Evolutionary conservation across 2,888 invertebrate genomes (phyloP).

Genomic region (Tiliacea citrago): DNA sequence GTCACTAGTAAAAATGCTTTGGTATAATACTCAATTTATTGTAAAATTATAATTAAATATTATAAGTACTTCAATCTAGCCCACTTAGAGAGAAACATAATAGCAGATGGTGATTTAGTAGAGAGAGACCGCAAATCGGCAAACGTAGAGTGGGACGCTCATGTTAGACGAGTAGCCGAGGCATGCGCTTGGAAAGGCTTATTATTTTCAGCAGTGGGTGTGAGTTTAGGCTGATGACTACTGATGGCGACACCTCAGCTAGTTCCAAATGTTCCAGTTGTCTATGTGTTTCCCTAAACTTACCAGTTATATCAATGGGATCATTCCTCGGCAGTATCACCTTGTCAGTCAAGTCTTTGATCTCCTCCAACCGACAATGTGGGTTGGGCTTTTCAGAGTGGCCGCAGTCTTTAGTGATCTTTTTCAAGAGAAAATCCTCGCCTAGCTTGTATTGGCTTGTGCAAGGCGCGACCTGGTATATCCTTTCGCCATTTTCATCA

Average conservation of each 20-base stretch:
- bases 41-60: too few species aligned
- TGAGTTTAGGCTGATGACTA: not conserved
- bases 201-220: not conserved
- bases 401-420: conserved; percentile 76
- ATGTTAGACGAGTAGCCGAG: not conserved
- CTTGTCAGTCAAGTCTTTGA: conserved; percentile 68
- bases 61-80: too few species aligned
- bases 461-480: conserved; percentile 79
- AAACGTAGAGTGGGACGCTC: not conserved
- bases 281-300: conserved; percentile 18
- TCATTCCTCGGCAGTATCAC: conserved; percentile 72
- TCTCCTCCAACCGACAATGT: conserved; percentile 68
- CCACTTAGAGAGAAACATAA: not conserved
- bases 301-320: conserved; percentile 73
- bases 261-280: not conserved
- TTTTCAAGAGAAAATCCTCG: conserved; percentile 69
- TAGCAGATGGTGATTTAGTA: not conserved
- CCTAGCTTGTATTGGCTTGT: conserved; percentile 76
- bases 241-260: not conserved
- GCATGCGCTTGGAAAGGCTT: not conserved
- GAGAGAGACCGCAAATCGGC: not conserved
- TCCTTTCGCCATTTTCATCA: conserved; percentile 69
- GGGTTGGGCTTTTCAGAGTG: conserved; percentile 70
- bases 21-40: too few species aligned
- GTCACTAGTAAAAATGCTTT: too few species aligned